Evolutionary conservation across 2,797 vertebrate species (phyloP), one percentile per base, ranked within the genome.

Genomic region (Enteromius unitaeniatus): DNA sequence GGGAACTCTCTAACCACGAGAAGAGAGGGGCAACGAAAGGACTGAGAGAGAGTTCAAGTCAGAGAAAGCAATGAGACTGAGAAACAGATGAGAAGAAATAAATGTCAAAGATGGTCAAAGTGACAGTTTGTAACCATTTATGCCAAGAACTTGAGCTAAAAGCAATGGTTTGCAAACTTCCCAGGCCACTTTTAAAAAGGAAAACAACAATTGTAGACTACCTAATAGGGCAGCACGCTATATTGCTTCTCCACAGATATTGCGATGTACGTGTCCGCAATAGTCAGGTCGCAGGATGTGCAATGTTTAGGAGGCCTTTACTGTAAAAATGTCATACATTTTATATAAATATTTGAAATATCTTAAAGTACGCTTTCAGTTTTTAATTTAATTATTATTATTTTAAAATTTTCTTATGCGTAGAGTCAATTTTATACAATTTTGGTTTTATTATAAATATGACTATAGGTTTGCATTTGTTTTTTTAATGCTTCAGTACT

Each of bases 1-100:
- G 84, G 82, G 86, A 91, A 88, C 80, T 17, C 83, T 80, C 26
- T 19, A 82, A 42, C 65, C 49, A 42, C 82, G 70, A 87, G 86
- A 89, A 86, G 74, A 89, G 91, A 68, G 80, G 37, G 51, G 76
- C 81, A 28, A 37, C 1, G 23, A 67, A 86, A 69, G 28, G 49
- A 34, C 64, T 7, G 53, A 21, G 28, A 62, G 5, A 83, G 47
- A 62, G 78, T 23, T 55, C 47, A 51, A 49, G 31, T 28, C 17
- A n/a, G 45, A 62, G 51, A 49, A 49, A 23, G 77, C 45, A 42
- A 69, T 7, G 17, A 42, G 37, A 17, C 26, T 17, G 23, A 73
- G 28, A 72, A 58, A 72, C 26, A 31, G 3, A 72, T 14, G 53
- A 37, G 37, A 62, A 34, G 21, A 28, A 47, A 19, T 47, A 78